phyloP scores from a whole-genome alignment of 2,888 invertebrate species.

The Dascillus cervinus region DNA sequence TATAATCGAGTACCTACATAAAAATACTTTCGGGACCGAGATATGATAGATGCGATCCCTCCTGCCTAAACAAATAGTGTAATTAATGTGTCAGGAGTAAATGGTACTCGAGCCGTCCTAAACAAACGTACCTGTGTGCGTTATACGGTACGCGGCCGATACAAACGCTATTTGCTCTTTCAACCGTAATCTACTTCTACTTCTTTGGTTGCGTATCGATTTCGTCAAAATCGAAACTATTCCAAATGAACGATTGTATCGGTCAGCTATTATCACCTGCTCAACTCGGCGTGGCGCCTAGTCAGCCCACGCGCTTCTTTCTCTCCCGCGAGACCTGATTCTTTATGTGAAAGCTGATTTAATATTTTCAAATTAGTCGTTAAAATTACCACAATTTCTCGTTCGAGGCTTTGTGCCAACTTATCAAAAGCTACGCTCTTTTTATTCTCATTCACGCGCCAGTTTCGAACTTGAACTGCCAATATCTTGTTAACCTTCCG shows the following conservation, averaged over 20 bases:
- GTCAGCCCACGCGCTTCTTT: conserved; percentile 31
- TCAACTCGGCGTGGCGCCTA: conserved; percentile 33
- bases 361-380: conserved; percentile 16
- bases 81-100: conserved; percentile 4
- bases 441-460: too few species aligned
- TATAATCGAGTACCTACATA: conserved; percentile 22
- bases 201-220: too few species aligned
- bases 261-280: conserved; percentile 38
- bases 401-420: too few species aligned
- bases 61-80: conserved; percentile 6
- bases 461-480: too few species aligned
- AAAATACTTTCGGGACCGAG: conserved; percentile 17
- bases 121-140: too few species aligned
- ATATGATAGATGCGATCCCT: conserved; percentile 8
- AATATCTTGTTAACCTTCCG: too few species aligned
- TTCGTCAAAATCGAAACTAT: too few species aligned
- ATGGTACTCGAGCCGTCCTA: conserved; percentile 2
- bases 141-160: too few species aligned
- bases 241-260: conserved; percentile 31
- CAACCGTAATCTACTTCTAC: too few species aligned
- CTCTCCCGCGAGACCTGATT: conserved; percentile 21
- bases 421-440: too few species aligned
- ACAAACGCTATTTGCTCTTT: too few species aligned
- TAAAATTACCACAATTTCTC: too few species aligned
- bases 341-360: conserved; percentile 15